Base-by-base conservation (phyloP, 2,113 vertebrate genomes). In the Progne subis region DNA sequence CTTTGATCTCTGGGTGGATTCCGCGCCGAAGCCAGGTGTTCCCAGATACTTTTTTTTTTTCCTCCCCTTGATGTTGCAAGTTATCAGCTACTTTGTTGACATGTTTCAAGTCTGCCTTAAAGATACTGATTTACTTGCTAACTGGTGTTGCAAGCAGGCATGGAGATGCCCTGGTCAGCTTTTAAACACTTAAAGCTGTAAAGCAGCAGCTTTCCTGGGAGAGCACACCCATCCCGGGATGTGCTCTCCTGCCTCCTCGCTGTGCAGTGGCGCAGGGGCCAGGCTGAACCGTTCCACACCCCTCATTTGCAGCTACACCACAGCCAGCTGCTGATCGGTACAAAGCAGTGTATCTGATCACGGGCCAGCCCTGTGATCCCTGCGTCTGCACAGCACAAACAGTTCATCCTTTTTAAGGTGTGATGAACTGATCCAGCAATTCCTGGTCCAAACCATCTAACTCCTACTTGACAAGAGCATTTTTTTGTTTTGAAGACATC, bases 401-500 rank as follows among this genome's bases (percentile, higher is more conserved):
- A 4, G 67, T 77, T 81, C n/a, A 11, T 26, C 1, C 2, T 14
- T 84, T 84, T 60, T 71, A 37, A 53, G 57, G 60, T 6, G 1
- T 63, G 72, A 71, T 5, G 1, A 60, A 39, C 46, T 34, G 68
- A 75, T 64, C 32, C 53, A 52, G 56, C 1, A 0, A 56, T 86
- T 83, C 60, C 39, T 3, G 1, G 53, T 56, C 16, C 72, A 68
- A 90, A 67, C 18, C 4, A 44, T 34, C 0, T 19, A 60, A 24
- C 37, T 92, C 39, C 39, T 56, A 29, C 41, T 82, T 89, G 69
- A 75, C 53, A 34, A 50, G 74, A 61, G 70, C 53, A 24, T 57
- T 89, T 89, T 89, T 88, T 82, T 82, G 4, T 20, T 81, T 94
- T 72, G 53, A 67, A 82, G 65, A 69, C 29, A 32, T 69, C 41